Evolutionary conservation across 2,888 invertebrate species (phyloP), one percentile per base, ranked within the genome.

Genomic region (Eupithecia pulchellata): DNA sequence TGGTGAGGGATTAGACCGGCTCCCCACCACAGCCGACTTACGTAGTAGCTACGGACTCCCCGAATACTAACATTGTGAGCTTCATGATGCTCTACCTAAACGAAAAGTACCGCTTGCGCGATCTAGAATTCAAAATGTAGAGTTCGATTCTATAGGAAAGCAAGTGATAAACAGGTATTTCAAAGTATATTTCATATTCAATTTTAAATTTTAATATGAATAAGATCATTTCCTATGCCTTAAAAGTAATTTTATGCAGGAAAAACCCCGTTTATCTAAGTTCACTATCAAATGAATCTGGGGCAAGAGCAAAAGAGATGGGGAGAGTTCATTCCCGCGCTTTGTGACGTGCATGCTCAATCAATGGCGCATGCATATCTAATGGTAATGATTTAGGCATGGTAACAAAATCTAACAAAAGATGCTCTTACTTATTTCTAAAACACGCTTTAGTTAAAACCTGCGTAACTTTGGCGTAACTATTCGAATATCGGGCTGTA

Each of bases 1-100:
- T 89, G 90, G 88, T 91, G 81, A 82, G 88, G 91, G 90, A 77
- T 85, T 90, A 89, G 89, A 86, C 89, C 91, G 92, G 93, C 84
- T 90, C 91, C 89, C 81, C 83, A 90, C 90, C 92, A 88, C 74
- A 77, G 87, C 93, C 92, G 90, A 88, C 84, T 79, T 78, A 89
- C 92, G 89, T 85, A 91, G 93, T 93, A 93, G 92, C 93, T 87
- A 92, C 91, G 93, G 93, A 93, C 93, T 88, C 87, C 88, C 92
- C 89, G 65, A 25, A 0, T 0, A 1, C 0, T 0, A 2, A 0
- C 0, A 0, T 0, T 13, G 20, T 39, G 64, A 47, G 5, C 66
- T 29, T 25, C 66, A 69, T 81, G 78, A 82, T 81, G 84, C 85
- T 78, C 32, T 13, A 80, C 47, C 25, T 17, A 0, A 0, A 17